Base-by-base conservation (phyloP, 2,113 vertebrate species). In the Lampris incognitus region DNA sequence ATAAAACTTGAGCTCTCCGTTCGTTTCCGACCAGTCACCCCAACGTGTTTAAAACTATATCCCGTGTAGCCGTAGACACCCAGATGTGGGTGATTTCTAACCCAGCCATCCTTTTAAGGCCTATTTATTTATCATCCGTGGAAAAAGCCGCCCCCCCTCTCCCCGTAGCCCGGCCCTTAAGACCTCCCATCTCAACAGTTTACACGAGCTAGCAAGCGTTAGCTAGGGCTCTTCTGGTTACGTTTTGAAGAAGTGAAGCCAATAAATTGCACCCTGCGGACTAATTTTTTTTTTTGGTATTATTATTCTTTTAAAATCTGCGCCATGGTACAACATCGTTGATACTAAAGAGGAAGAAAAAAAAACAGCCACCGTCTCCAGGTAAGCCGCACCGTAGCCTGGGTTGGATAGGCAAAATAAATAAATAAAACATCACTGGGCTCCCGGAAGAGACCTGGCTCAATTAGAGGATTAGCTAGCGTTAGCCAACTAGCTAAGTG, bases 311-410 rank as follows among this genome's bases (percentile, higher is more conserved):
- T 69, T 57, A 69, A 52, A 24, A 46, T 36, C 44, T 67, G 60
- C 56, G 76, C 59, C 54, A 82, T 84, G 84, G 46, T 79, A 46
- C 44, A 69, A 48, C 75, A 7, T 54, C 64, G 48, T 1, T 46
- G 48, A 9, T 48, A 24, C 24, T 24, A 24, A 24, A 24, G 24
- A 24, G 50, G 57, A 71, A 60, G 58, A 59, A 54, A 69, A 65
- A 13, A 46, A 9, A 10, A 41, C 51, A 60, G 74, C 63, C 72
- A 10, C 70, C 46, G 63, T 4, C 69, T 44, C 9, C 83, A 79
- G 90, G 91, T 92, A 91, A 91, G 79, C 83, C 57, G 74, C 68
- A 56, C 63, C 67, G 64, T 61, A 60, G 76, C 67, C 56, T 69
- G 72, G 51, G 80, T 71, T 51, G 82, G 48, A 57, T 7, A 59